phyloP scores from a whole-genome alignment of 2,888 invertebrate genomes.

The Cheilosia vernalis region DNA sequence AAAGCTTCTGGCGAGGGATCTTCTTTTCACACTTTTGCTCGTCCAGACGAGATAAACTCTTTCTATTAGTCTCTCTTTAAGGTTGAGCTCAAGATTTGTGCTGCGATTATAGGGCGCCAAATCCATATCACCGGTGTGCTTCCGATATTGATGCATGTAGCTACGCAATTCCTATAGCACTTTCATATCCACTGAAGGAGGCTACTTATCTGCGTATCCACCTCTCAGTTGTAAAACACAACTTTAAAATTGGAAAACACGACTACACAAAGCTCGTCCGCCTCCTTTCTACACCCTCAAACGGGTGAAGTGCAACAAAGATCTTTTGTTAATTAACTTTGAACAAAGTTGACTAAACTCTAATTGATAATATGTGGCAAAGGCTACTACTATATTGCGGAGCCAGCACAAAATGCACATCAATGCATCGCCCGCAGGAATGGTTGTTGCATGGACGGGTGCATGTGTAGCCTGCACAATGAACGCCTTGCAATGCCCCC shows the following conservation, averaged over 20 bases:
- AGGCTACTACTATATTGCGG: not conserved
- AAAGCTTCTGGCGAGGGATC: too few species aligned
- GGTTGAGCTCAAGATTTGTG: too few species aligned
- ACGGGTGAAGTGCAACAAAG: not conserved
- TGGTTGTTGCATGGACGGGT: too few species aligned
- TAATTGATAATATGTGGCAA: constrained; percentile 19
- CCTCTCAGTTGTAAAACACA: not conserved
- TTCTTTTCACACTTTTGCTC: too few species aligned
- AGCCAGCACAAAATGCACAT: constrained; percentile 2
- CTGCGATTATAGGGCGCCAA: too few species aligned
- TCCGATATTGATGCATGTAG: too few species aligned
- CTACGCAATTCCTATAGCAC: too few species aligned
- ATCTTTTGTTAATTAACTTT: constrained; percentile 22
- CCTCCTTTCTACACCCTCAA: not conserved
- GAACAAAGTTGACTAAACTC: constrained; percentile 5
- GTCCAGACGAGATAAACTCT: too few species aligned
- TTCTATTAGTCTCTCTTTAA: too few species aligned
- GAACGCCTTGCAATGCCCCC: not conserved
- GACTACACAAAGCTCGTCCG: not conserved
- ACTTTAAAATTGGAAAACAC: not conserved
- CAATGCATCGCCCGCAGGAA: not conserved
- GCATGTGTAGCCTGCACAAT: not conserved
- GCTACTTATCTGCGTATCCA: not conserved
- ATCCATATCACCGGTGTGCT: too few species aligned
- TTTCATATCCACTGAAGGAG: too few species aligned